Conservation (phyloP, 2,888 invertebrate genomes). For the Ecdyonurus torrentis region DNA sequence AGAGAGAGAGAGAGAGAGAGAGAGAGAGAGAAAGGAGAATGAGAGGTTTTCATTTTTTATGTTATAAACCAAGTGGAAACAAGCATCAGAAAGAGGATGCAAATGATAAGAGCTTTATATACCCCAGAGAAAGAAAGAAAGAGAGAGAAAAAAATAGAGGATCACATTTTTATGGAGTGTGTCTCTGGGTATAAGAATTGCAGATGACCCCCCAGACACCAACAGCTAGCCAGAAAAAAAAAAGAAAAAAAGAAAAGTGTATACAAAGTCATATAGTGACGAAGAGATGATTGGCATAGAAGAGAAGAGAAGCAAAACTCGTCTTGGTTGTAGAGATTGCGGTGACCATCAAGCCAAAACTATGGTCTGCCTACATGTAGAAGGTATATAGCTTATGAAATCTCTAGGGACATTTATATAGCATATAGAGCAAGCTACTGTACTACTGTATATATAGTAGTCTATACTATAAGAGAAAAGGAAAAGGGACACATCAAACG, state of each 20-base stretch:
- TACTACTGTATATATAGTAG: no score
- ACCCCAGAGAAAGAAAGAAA: not conserved
- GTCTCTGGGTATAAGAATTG: not conserved
- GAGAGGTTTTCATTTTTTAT: no score
- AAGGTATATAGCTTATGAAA: not conserved
- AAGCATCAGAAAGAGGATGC: not conserved
- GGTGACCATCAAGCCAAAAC: not conserved
- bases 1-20: not conserved
- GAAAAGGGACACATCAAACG: not conserved
- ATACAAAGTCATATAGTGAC: not conserved
- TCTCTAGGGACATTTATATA: not conserved
- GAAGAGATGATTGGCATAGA: not conserved
- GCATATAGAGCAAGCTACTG: no score
- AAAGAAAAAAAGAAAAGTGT: no score
- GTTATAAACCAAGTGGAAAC: no score
- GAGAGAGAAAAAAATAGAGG: not conserved
- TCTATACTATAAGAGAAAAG: no score
- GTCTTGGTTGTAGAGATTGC: not conserved
- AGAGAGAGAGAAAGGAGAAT: not conserved
- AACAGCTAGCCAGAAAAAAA: not conserved
- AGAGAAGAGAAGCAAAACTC: not conserved
- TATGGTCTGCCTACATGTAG: not conserved
- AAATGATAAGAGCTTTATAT: not conserved
- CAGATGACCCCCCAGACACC: not conserved
- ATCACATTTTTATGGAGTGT: not conserved